phyloP scores from a whole-genome alignment of 2,797 vertebrate species.

The Acipenser ruthenus region DNA sequence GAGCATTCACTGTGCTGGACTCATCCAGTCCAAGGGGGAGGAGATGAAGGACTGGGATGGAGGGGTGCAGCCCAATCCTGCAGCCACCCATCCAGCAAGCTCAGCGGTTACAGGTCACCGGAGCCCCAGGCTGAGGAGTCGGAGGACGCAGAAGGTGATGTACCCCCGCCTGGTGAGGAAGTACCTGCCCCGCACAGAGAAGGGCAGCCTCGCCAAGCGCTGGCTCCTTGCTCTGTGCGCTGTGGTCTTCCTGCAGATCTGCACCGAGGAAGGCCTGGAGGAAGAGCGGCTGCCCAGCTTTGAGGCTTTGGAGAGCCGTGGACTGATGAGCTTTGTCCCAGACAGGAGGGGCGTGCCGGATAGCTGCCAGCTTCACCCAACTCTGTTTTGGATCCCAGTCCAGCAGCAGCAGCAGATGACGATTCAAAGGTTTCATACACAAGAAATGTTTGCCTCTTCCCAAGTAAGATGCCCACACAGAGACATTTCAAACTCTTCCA shows the following conservation, averaged over 20 bases:
- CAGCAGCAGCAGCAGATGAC: no score
- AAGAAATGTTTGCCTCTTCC: no score
- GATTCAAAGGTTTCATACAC: no score
- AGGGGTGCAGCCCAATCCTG: constrained; percentile 6
- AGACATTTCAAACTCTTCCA: no score
- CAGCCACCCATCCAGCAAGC: neutral
- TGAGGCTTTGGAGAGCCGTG: neutral
- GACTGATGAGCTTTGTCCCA: neutral
- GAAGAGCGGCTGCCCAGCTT: constrained; percentile 5
- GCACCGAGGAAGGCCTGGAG: constrained; percentile 44
- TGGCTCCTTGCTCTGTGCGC: constrained; percentile 51
- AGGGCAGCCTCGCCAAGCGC: constrained; percentile 39
- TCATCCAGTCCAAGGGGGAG: constrained; percentile 15
- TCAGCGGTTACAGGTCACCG: constrained; percentile 4
- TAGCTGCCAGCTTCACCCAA: no score
- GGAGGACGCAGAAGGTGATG: constrained; percentile 42
- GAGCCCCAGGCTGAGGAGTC: constrained; percentile 16
- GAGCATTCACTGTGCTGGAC: constrained; percentile 18
- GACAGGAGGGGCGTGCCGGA: neutral
- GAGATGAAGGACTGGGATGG: constrained; percentile 15
- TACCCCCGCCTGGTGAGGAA: constrained; percentile 48
- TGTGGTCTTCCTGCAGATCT: constrained; percentile 59
- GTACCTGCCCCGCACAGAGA: constrained; percentile 30
- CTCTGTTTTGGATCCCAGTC: no score
- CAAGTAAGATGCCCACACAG: no score